Evolutionary conservation across 2,888 invertebrate genomes (phyloP).

Genomic region (Sabatieria punctata): DNA sequence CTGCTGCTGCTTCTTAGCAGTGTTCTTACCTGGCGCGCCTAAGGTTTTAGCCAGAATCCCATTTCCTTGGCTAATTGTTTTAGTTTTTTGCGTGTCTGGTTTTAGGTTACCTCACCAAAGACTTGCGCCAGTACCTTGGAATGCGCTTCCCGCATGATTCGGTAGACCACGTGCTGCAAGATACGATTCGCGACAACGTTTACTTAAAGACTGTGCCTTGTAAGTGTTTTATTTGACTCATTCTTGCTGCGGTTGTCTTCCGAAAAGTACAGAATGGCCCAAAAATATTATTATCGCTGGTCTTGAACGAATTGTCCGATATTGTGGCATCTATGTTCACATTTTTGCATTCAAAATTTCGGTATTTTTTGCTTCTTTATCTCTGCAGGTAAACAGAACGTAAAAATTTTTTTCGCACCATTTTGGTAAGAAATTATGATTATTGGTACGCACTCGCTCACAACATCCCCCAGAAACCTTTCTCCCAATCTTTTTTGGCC

Average conservation of each 20-base stretch:
- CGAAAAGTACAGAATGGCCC: no score
- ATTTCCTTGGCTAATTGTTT: neutral
- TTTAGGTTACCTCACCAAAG: conserved; percentile 38
- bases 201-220: conserved; percentile 46
- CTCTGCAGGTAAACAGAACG: no score
- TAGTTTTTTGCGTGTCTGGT: conserved; percentile 9
- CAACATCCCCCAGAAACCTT: no score
- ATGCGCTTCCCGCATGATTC: conserved; percentile 43
- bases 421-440: no score
- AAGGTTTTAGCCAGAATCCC: neutral
- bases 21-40: neutral
- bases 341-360: no score
- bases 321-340: no score
- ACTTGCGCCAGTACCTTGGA: conserved; percentile 42
- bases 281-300: no score
- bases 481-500: no score
- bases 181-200: conserved; percentile 47
- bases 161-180: conserved; percentile 46
- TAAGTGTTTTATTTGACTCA: conserved; percentile 14
- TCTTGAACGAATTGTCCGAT: no score
- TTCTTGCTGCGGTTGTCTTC: neutral
- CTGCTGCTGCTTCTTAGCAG: neutral
- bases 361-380: no score
- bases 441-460: no score
- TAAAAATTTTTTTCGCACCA: no score